Evolutionary conservation across 2,113 vertebrate species (phyloP), one percentile per base, ranked within the genome.

Genomic region (Heterochromis multidens): DNA sequence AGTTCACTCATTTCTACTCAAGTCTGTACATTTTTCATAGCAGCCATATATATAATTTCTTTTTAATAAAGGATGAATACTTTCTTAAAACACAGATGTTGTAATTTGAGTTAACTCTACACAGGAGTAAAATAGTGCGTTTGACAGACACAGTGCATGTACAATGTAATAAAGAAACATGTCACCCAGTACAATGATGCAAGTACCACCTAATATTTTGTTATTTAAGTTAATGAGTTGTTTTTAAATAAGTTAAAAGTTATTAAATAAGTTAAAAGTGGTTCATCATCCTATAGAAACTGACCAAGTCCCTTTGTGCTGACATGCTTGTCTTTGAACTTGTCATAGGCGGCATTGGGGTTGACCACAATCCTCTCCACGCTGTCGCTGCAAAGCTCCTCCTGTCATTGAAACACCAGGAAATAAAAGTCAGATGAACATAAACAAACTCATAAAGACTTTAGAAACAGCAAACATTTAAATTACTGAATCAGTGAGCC

Each of bases 281-380:
- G 62, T 54, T 58, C 29, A 52, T 84, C 5, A 57, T 65, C 14
- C 21, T 14, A 9, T 23, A 4, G 17, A 77, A 54, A 91, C 98
- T 97, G 87, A 99, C 97, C 98, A 23, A 98, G 97, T 79, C 97
- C 97, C 92, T 97, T 97, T 27, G 98, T 97, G 93, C 93, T 95
- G 95, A 99, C 94, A 61, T 97, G 96, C 93, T 99, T 99, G 96
- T 99, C 98, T 88, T 97, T 97, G 93, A 99, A 99, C 95, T 99
- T 99, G 96, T 99, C 98, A 5, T 97, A 99, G 77, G 98, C 97
- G 1, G 98, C 98, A n/a, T 99, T 99, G 83, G 98, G 98, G 91
- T 99, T 99, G 94, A 99, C 98, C 92, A 99, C 98, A 87, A 99
- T 97, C 88, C 98, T 97, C 84, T 99, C 98, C 94, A 99, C 98